A percentile compares a stretch with the other conserved stretches of the same genome.
These are phyloP conservation scores for Gorsachius goisagi DNA, from an alignment of 2,113 vertebrate genomes.

Conservation along the genomic window DNA sequence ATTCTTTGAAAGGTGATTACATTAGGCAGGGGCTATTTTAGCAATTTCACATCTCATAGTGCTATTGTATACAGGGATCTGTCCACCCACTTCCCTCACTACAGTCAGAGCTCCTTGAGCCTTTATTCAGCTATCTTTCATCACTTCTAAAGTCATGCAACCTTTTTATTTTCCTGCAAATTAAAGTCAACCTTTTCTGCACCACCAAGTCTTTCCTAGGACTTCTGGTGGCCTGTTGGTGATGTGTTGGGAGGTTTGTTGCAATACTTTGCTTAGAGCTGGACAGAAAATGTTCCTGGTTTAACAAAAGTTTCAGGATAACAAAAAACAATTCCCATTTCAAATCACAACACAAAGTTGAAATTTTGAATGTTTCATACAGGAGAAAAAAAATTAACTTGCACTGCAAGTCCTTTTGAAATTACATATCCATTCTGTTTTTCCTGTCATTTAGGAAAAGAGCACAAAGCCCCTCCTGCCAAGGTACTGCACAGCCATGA, in stretches of 20 bases:
- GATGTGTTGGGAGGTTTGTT: neutral
- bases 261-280: neutral
- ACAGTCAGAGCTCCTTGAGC: neutral
- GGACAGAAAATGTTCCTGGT: neutral
- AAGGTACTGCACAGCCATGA: neutral
- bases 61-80: constrained; percentile 47
- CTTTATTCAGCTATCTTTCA: constrained; percentile 18
- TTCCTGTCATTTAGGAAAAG: neutral
- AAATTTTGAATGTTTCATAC: neutral
- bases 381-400: neutral
- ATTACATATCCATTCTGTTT: neutral
- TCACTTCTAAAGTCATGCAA: neutral
- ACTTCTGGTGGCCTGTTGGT: neutral
- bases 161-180: neutral
- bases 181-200: neutral
- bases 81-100: constrained; percentile 14
- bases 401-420: neutral
- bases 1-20: constrained; percentile 65
- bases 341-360: neutral
- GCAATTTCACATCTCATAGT: constrained; percentile 51
- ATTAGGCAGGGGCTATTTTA: constrained; percentile 65
- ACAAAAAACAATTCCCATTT: neutral
- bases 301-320: neutral
- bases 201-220: neutral
- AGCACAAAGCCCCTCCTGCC: fast-evolving